These are phyloP conservation scores for Colletes collaris DNA, from an alignment of 2,888 invertebrate species.

Conservation along the genomic window DNA sequence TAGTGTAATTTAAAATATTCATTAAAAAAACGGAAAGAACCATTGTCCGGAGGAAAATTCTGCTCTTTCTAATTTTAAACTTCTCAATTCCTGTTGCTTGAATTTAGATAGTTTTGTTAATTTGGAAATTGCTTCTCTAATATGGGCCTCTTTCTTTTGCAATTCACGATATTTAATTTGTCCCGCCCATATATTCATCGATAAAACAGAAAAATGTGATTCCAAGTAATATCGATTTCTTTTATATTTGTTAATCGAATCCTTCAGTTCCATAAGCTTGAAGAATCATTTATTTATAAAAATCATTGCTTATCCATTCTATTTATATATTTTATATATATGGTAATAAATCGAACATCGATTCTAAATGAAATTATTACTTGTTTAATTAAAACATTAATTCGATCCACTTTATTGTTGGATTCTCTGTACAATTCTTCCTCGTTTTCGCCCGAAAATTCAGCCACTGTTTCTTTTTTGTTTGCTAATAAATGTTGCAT, in stretches of 20 bases:
- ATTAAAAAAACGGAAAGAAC: conserved; percentile 19
- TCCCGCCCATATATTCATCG: conserved; percentile 12
- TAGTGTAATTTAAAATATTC: background rate
- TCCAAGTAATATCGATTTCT: background rate
- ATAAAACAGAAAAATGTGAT: conserved; percentile 5
- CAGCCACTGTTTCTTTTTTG: background rate
- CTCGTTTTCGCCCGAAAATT: background rate
- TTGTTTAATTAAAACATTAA: conserved; percentile 35
- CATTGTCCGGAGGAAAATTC: conserved; percentile 18
- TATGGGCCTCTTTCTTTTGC: background rate
- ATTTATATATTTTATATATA: too few species aligned
- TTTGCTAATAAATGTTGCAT: background rate
- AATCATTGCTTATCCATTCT: too few species aligned
- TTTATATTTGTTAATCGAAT: conserved; percentile 5
- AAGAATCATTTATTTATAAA: background rate
- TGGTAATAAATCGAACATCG: background rate
- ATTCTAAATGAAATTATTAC: conserved; percentile 16
- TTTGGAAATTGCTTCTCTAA: conserved; percentile 3
- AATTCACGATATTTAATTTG: conserved; percentile 26
- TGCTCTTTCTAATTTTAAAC: conserved; percentile 1
- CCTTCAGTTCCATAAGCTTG: conserved; percentile 18
- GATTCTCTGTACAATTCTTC: background rate
- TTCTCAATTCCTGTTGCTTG: conserved; percentile 42
- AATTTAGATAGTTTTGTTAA: background rate
- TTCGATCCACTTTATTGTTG: conserved; percentile 7